Base-by-base conservation (phyloP, 2,888 invertebrate genomes). In the Yponomeuta evonymella region DNA sequence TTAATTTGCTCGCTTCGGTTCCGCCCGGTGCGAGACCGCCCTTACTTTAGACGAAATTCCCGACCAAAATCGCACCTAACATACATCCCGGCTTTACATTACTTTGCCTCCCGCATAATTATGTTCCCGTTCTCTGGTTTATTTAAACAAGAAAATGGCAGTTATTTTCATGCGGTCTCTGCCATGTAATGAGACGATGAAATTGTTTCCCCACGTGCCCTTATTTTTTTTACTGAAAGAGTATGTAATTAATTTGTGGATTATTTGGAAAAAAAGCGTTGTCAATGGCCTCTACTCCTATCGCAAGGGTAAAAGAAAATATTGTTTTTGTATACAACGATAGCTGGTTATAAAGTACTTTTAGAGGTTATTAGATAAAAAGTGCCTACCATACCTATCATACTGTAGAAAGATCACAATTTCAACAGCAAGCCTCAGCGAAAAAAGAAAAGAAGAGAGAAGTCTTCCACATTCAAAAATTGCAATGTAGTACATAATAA, bases 41-140 rank as follows among this genome's bases (percentile, higher is more conserved):
- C 15, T 58, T 58, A 58, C 15, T 12, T 58, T 58, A 58, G 51
- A 58, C 51, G 51, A 58, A 58, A 58, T 58, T 58, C 51, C 15
- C 51, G 51, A 58, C 51, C 78, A 82, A 79, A 75, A 75, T 75
- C 79, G 78, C 65, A 65, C 65, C 65, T 65, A 58, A 58, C 51
- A 58, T 58, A 58, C 51, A 58, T 65, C 33, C 65, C 65, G 30
- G 65, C 48, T 58, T 58, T 67, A 67, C 67, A 67, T 67, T 67
- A 67, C 48, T 67, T 67, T 43, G 36, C 36, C n/a, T 48, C 67
- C 43, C 67, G 67, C 48, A 67, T 67, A 67, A 67, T 67, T 65
- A 67, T 43, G 36, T 67, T 67, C 48, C 43, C 67, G 36, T 48
- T 36, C 43, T 23, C 43, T 48, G 43, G 43, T 67, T 67, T 67